Evolutionary conservation across 2,888 invertebrate genomes (phyloP), one percentile per base, ranked within the genome.

Genomic region (Oscheius myriophilus): DNA sequence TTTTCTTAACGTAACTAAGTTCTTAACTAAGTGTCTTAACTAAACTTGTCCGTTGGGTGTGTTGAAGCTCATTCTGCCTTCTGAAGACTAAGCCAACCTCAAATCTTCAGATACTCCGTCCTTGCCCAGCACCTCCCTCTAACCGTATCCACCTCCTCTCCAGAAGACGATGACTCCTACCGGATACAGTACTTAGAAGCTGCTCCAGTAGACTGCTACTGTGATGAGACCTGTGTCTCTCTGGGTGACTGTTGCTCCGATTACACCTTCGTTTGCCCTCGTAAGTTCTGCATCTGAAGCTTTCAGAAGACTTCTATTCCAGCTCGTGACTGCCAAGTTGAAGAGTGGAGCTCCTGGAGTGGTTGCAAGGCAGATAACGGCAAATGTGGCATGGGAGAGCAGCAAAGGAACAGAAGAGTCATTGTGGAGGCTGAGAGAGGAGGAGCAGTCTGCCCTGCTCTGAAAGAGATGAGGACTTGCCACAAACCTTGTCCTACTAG

Each of bases 231-330:
- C 1, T 84, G 84, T 58, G 71, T 82, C 4, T 45, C 69, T 18
- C 65, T 79, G 7, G 84, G 81, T 18, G 84, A 84, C 61, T 84
- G 84, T 64, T 84, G 84, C 64, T 75, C 80, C 41, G 83, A 84
- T 59, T 84, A 84, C 67, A 78, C 80, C 6, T 80, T 73, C 41
- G 76, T 78, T 21, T 84, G 84, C 73, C 82, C 84, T 18, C 79
- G 83, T 83, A 58, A 73, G 78, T 71, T 18, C 21, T 23, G 42
- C 14, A 16, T 23, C 23, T 16, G 4, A 42, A 39, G 18, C 52
- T 51, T 9, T 62, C 53, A n/a, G 14, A 42, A 18, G 53, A 54
- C 9, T 0, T 9, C 49, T 11, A 12, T 16, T 57, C 41, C 21
- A 84, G 84, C 80, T 6, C 39, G 67, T 53, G 82, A 84, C 52